Base-by-base conservation (phyloP, 2,797 vertebrate genomes). In the Eulemur coronatus region DNA sequence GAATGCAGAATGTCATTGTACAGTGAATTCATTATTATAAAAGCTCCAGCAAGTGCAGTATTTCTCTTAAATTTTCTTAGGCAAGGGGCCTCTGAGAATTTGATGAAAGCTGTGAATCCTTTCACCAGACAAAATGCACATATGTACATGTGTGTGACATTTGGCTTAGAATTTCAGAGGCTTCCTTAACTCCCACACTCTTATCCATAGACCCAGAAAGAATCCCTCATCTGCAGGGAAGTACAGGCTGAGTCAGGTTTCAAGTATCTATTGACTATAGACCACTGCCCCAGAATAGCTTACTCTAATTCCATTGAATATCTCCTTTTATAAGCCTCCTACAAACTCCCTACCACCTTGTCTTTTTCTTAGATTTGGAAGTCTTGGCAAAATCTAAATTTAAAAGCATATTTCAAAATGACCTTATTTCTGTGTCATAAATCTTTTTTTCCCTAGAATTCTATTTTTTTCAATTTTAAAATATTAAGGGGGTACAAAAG, bases 371-470 rank as follows among this genome's bases (percentile, higher is more conserved):
- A 80, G 41, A 75, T 69, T 97, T 95, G 63, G 59, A 96, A 94
- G 28, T 18, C 84, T 93, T 91, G n/a, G 30, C 65, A 91, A 95
- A 93, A 91, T 94, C 55, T 95, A 84, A 96, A 92, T 95, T 50
- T 93, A 89, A 94, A 96, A 73, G 38, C 63, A 17, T 84, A 52
- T 96, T 97, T 94, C 70, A 95, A 87, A 96, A 63, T 86, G 80
- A 57, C 30, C 38, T 89, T 96, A 72, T 95, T 96, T 95, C 69
- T 65, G 14, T 96, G 70, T 97, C 75, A 63, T 91, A 96, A 96
- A 95, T 96, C 78, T 80, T 87, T 75, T 41, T 41, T 41, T 41
- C 41, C 48, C 35, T 55, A 33, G 28, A 85, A 52, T 85, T 41
- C 15, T 85, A 13, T 33, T 52, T 55, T 55, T 55, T 55, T 55